These are phyloP conservation scores for Sarcophaga peregrina DNA, from an alignment of 1,140 invertebrate species.

Conservation along the genomic window DNA sequence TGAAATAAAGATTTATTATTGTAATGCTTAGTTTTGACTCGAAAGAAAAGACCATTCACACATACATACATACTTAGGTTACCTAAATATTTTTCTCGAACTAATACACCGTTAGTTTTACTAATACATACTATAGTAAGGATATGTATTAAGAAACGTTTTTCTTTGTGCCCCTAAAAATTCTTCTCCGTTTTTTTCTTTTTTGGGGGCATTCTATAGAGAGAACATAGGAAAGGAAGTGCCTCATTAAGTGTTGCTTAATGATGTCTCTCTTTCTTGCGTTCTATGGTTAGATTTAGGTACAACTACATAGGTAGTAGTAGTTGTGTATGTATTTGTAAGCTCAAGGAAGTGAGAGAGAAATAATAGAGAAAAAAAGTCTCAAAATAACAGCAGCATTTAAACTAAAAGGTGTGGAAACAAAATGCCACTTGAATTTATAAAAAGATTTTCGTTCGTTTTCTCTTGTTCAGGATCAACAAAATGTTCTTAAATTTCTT, in stretches of 20 bases:
- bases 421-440: constrained; percentile 18
- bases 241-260: constrained; percentile 44
- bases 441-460: not conserved
- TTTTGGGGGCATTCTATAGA: not conserved
- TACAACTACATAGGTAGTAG: too few species aligned
- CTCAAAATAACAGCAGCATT: not conserved
- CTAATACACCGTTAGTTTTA: too few species aligned
- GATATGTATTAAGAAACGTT: not conserved
- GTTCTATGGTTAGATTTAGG: too few species aligned
- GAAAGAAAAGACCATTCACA: not conserved
- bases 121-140: too few species aligned
- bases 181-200: too few species aligned
- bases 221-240: constrained; percentile 37
- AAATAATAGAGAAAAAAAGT: too few species aligned
- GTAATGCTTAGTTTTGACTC: too few species aligned
- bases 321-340: too few species aligned
- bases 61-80: not conserved
- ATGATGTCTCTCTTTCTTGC: constrained; percentile 42
- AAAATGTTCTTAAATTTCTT: not conserved
- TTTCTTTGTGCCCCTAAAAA: not conserved
- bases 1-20: constrained; percentile 4
- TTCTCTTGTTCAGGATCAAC: not conserved
- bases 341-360: too few species aligned
- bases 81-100: too few species aligned
- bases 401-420: constrained; percentile 11